Evolutionary conservation across 2,797 vertebrate genomes (phyloP).

Genomic region (Pogoniulus pusillus): DNA sequence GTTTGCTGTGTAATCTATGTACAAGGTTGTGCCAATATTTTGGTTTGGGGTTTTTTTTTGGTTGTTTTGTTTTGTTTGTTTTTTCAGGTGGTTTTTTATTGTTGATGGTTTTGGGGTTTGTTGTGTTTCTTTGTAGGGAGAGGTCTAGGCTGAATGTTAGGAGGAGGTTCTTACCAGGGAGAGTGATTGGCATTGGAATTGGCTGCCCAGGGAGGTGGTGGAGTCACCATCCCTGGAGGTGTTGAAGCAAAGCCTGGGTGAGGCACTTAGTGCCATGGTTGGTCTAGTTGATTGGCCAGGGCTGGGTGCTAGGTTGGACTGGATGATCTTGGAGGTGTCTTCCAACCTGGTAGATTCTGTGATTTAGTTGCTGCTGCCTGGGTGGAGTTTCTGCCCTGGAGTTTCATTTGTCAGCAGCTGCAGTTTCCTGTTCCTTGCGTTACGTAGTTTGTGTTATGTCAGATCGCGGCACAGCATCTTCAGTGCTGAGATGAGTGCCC

Average conservation of each 20-base stretch:
- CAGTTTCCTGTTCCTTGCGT: neutral
- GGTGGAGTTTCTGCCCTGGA: neutral
- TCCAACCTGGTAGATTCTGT: too few species aligned
- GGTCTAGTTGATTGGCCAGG: too few species aligned
- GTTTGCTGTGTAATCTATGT: neutral
- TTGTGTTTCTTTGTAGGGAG: neutral
- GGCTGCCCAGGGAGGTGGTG: too few species aligned
- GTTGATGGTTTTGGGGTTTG: neutral
- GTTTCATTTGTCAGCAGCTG: neutral
- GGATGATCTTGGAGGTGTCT: too few species aligned
- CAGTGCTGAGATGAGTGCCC: accelerated
- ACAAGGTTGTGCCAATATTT: neutral
- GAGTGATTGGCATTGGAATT: too few species aligned
- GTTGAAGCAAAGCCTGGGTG: too few species aligned
- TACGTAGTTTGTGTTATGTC: neutral
- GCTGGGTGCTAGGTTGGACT: too few species aligned
- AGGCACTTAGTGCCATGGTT: too few species aligned
- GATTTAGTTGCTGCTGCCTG: neutral
- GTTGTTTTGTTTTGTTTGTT: neutral
- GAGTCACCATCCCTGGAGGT: too few species aligned
- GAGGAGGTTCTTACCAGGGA: too few species aligned
- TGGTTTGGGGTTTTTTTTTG: accelerated
- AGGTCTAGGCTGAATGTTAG: too few species aligned
- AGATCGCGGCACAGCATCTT: neutral
- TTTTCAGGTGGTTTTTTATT: neutral